A percentile compares a stretch with the other conserved stretches of the same genome.
Evolutionary conservation across 2,888 invertebrate species (phyloP).

Genomic region (Hybos culiciformis): DNA sequence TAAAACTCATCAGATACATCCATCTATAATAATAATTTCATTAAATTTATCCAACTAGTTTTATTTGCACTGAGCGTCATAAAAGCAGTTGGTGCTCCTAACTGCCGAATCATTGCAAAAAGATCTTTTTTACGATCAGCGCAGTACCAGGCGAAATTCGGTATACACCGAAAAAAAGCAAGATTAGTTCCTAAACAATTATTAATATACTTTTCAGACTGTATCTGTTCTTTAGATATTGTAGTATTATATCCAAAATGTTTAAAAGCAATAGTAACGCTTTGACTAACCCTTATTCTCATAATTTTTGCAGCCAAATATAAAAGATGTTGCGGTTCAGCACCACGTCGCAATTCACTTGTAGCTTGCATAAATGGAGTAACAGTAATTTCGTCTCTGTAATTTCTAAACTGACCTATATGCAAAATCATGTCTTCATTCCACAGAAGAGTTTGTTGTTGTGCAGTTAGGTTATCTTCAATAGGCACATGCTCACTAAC

Average conservation of each 20-base stretch:
- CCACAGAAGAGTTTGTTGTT: constrained; percentile 23
- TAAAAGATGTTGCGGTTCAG: constrained; percentile 22
- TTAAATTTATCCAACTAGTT: constrained; percentile 24
- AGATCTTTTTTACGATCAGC: constrained; percentile 26
- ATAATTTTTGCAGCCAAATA: constrained; percentile 32
- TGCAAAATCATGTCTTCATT: constrained; percentile 23
- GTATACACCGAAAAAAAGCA: constrained; percentile 22
- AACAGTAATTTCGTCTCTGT: constrained; percentile 15
- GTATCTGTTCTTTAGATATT: constrained; percentile 21
- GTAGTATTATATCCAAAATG: constrained; percentile 20
- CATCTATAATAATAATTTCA: constrained; percentile 23
- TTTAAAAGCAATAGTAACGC: constrained; percentile 16
- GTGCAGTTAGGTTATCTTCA: constrained; percentile 16
- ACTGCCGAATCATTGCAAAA: constrained; percentile 31
- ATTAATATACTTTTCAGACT: constrained; percentile 18
- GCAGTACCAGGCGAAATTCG: constrained; percentile 27
- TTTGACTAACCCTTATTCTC: constrained; percentile 16
- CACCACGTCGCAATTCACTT: constrained; percentile 18
- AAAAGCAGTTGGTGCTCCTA: constrained; percentile 29
- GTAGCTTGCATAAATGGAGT: constrained; percentile 13
- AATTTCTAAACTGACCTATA: constrained; percentile 23
- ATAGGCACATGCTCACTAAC: constrained; percentile 11
- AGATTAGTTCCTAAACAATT: constrained; percentile 14
- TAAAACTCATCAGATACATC: constrained; percentile 1
- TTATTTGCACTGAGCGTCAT: constrained; percentile 33